These are phyloP conservation scores for Ferrisia virgata DNA, from an alignment of 2,888 invertebrate genomes.

Conservation along the genomic window DNA sequence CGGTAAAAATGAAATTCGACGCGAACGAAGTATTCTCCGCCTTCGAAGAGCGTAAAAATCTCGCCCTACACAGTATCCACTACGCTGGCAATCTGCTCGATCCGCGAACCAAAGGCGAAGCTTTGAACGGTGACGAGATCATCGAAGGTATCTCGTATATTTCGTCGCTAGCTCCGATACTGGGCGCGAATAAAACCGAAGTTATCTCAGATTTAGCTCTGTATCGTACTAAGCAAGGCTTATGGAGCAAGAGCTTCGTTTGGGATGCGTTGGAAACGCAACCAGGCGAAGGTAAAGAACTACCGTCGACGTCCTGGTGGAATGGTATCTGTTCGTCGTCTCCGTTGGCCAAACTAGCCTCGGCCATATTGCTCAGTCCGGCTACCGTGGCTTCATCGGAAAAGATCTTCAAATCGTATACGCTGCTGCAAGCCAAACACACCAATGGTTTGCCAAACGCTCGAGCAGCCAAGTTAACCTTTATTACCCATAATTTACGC, in stretches of 20 bases:
- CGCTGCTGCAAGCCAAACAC: background rate
- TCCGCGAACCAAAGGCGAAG: constrained; percentile 44
- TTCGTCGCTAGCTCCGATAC: constrained; percentile 32
- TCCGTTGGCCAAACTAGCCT: constrained; percentile 9
- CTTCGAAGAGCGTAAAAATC: constrained; percentile 45
- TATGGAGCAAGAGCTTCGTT: constrained; percentile 25
- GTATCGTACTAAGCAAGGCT: constrained; percentile 11
- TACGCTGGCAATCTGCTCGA: constrained; percentile 46
- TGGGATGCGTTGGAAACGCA: background rate
- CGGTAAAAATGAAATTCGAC: constrained; percentile 31
- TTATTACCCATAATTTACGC: constrained; percentile 29
- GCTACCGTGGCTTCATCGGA: constrained; percentile 47
- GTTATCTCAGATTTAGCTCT: background rate
- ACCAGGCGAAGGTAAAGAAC: constrained; percentile 1
- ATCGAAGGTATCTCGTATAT: constrained; percentile 47
- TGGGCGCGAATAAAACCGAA: constrained; percentile 1
- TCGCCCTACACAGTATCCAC: constrained; percentile 45
- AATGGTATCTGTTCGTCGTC: constrained; percentile 37
- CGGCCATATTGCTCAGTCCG: constrained; percentile 18
- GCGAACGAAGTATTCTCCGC: constrained; percentile 38
- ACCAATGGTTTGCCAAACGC: background rate
- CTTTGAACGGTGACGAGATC: constrained; percentile 44
- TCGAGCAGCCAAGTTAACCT: constrained; percentile 1
- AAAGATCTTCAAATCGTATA: background rate
- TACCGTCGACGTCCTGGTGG: background rate